A percentile compares a stretch with the other conserved stretches of the same genome.
Conservation (phyloP, 2,797 vertebrate genomes). For the Sphenodon punctatus region DNA sequence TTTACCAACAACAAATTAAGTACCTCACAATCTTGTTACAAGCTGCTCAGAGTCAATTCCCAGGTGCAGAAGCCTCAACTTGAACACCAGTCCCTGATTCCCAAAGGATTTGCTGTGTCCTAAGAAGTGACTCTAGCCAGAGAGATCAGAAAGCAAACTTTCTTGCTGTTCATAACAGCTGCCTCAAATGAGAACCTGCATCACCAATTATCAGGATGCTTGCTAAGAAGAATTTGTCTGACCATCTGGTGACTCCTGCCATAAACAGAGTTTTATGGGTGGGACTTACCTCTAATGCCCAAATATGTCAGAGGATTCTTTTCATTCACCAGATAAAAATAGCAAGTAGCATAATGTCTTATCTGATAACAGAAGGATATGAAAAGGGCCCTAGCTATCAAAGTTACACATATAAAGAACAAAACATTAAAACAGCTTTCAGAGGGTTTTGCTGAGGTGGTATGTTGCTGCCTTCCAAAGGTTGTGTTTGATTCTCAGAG, state of each 20-base stretch:
- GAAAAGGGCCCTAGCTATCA: not conserved
- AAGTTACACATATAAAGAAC: not conserved
- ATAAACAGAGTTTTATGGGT: no score
- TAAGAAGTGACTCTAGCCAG: not conserved
- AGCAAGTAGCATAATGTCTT: not conserved
- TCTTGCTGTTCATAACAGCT: no score
- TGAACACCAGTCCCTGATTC: no score
- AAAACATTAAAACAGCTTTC: not conserved
- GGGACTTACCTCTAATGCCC: no score
- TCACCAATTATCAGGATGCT: no score
- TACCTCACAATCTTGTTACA: no score
- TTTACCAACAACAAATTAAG: no score
- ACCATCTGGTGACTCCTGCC: no score
- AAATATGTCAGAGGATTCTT: not conserved
- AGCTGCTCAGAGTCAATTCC: no score
- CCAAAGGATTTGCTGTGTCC: not conserved
- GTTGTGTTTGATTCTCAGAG: slow-evolving; percentile 10
- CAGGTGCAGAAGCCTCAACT: no score
- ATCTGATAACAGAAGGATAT: not conserved
- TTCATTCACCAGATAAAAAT: not conserved
- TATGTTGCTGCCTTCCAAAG: not conserved
- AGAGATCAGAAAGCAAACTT: not conserved
- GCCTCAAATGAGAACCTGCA: no score
- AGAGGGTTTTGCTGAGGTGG: not conserved
- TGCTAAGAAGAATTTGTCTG: no score